These are phyloP conservation scores for Tyto alba DNA, from an alignment of 2,113 vertebrate species.

Conservation along the genomic window DNA sequence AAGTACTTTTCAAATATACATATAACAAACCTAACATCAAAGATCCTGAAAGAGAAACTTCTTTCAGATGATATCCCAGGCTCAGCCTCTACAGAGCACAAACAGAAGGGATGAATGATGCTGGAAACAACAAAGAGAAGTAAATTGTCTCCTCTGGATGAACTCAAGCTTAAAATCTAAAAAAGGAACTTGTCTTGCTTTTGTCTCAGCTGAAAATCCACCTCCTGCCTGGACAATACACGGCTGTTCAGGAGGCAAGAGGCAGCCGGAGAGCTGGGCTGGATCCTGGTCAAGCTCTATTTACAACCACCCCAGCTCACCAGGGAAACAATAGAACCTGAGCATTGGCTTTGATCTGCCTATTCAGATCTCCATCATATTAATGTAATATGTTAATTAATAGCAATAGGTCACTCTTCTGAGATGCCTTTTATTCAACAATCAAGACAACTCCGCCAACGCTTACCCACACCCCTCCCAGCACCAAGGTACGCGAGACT, in stretches of 20 bases:
- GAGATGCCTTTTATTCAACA: background rate
- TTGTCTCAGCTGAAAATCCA: constrained; percentile 42
- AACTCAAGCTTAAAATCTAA: constrained; percentile 43
- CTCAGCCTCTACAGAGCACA: constrained; percentile 28
- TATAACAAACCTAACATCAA: constrained; percentile 62
- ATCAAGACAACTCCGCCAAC: background rate
- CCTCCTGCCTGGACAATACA: constrained; percentile 25
- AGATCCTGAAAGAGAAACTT: constrained; percentile 41
- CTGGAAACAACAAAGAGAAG: constrained; percentile 51
- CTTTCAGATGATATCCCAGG: constrained; percentile 33
- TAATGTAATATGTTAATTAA: background rate
- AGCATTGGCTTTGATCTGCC: background rate
- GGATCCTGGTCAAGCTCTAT: background rate
- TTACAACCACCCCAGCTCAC: background rate
- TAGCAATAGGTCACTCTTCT: background rate
- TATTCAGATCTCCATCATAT: background rate
- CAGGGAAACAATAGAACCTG: background rate
- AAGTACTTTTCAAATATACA: constrained; percentile 62
- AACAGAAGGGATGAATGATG: constrained; percentile 57
- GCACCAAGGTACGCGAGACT: rapidly evolving
- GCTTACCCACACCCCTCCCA: background rate
- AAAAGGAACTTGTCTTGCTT: constrained; percentile 10
- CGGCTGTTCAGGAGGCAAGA: background rate
- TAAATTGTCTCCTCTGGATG: constrained; percentile 48
- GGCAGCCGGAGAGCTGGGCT: background rate